Base-by-base conservation (phyloP, 2,888 invertebrate genomes). In the Scaptomyza polygonia region DNA sequence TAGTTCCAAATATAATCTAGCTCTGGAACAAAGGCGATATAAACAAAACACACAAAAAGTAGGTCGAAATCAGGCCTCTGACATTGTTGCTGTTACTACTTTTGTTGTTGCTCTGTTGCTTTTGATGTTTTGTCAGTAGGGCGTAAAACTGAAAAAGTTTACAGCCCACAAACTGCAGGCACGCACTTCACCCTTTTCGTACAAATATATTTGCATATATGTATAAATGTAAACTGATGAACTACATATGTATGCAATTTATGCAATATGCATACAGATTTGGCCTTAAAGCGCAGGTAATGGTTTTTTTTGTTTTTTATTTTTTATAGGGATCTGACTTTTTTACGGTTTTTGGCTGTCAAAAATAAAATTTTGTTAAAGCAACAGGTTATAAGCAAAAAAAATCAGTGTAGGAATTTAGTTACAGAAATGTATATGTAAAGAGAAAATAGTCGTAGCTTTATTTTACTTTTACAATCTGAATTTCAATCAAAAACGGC, bases 21-120 rank as follows among this genome's bases (percentile, higher is more conserved):
- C 44, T 55, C 54, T 51, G 64, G 53, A 57, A 25, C 47, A 43
- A 54, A 63, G 53, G 18, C 73, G 69, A 55, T 69, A 78, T 69
- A 84, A 74, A 67, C 73, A 79, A 76, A 62, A 52, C 62, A 16
- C 36, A 14, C 14, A 39, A 30, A 67, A 84, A 67, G 67, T 84
- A 67, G 83, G 83, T 79, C 85, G 51, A 45, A 84, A 79, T 79
- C 82, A 76, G 78, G 77, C 61, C 77, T 76, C 68, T 75, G 69
- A 63, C 69, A 72, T 74, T 74, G 72, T 74, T 67, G 71, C 48
- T 55, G 71, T 45, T 55, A 34, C 48, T 55, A 34, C 39, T 61
- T 49, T 63, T 54, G 43, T 16, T 16, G 36, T 36, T 39, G 16
- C 16, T 16, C 14, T 61, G 55, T 63, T 53, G 42, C 51, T 42